phyloP scores from a whole-genome alignment of 2,888 invertebrate genomes.

The Helleia helle region DNA sequence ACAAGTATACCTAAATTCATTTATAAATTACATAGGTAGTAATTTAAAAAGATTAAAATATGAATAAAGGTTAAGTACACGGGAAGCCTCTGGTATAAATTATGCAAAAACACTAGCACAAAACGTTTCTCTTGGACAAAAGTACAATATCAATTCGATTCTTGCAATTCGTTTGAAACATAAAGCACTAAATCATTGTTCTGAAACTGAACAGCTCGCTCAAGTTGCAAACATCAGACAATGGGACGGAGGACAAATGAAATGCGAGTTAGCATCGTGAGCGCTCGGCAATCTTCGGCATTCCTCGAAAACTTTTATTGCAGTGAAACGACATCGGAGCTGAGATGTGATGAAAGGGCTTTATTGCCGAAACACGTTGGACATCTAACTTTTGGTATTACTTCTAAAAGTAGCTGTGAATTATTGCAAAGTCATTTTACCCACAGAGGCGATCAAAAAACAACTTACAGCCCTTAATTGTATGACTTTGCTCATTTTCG shows the following conservation, averaged over 20 bases:
- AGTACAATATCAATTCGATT: slow-evolving; percentile 4
- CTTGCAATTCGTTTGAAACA: slow-evolving; percentile 4
- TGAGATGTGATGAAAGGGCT: too few relatives aligned
- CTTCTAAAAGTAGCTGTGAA: slow-evolving; percentile 1
- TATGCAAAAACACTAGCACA: neutral
- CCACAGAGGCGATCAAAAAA: too few relatives aligned
- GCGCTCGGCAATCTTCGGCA: slow-evolving; percentile 2
- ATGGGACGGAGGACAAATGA: slow-evolving; percentile 7
- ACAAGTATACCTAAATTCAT: too few relatives aligned
- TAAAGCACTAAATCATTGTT: slow-evolving; percentile 8
- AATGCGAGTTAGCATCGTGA: slow-evolving; percentile 7
- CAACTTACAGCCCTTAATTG: too few relatives aligned
- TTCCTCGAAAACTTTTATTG: slow-evolving; percentile 9
- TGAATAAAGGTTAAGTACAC: too few relatives aligned
- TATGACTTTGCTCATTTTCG: too few relatives aligned
- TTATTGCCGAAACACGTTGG: slow-evolving; percentile 8
- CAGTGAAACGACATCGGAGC: slow-evolving; percentile 1
- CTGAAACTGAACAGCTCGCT: slow-evolving; percentile 2
- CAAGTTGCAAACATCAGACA: slow-evolving; percentile 8
- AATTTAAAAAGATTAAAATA: too few relatives aligned
- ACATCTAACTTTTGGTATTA: slow-evolving; percentile 7
- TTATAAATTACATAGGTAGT: too few relatives aligned
- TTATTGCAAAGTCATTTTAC: slow-evolving; percentile 2
- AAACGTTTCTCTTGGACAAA: neutral
- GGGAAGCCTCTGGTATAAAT: neutral